Evolutionary conservation across 2,797 vertebrate species (phyloP).

Genomic region (Falco biarmicus): DNA sequence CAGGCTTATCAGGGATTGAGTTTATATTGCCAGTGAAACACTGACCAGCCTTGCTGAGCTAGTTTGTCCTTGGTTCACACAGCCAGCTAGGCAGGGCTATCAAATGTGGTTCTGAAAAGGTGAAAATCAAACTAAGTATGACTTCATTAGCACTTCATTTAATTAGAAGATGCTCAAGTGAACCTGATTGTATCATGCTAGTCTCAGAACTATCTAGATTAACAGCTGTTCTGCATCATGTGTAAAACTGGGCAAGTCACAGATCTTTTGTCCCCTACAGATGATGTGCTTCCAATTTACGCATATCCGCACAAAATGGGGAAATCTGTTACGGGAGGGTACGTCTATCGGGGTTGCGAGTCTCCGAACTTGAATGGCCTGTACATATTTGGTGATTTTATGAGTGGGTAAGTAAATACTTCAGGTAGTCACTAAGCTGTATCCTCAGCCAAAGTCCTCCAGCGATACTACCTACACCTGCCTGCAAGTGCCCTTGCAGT

Average conservation of each 20-base stretch:
- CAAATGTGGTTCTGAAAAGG: neutral
- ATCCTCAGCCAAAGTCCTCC: neutral
- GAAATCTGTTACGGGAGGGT: constrained; percentile 95
- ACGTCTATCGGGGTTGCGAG: constrained; percentile 92
- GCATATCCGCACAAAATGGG: constrained; percentile 93
- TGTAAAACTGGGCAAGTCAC: neutral
- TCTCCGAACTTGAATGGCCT: constrained; percentile 93
- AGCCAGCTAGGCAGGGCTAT: neutral
- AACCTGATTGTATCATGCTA: neutral
- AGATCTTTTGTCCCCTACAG: constrained; percentile 70
- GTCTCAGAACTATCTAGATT: neutral
- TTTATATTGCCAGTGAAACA: neutral
- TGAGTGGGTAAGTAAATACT: constrained; percentile 89
- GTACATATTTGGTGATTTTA: constrained; percentile 98
- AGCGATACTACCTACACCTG: neutral
- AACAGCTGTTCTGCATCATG: neutral
- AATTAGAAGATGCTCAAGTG: neutral
- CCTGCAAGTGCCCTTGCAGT: neutral
- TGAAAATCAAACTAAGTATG: neutral
- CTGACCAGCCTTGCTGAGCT: neutral
- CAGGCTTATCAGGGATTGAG: neutral
- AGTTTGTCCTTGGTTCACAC: neutral
- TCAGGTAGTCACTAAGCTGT: neutral
- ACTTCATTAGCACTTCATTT: neutral
- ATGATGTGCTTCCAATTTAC: constrained; percentile 92